Percentiles rank a stretch among this genome's conserved stretches.
Evolutionary conservation across 53 echinoderm and acorn worm genomes (phyloP).

Genomic region (Paracentrotus lividus): DNA sequence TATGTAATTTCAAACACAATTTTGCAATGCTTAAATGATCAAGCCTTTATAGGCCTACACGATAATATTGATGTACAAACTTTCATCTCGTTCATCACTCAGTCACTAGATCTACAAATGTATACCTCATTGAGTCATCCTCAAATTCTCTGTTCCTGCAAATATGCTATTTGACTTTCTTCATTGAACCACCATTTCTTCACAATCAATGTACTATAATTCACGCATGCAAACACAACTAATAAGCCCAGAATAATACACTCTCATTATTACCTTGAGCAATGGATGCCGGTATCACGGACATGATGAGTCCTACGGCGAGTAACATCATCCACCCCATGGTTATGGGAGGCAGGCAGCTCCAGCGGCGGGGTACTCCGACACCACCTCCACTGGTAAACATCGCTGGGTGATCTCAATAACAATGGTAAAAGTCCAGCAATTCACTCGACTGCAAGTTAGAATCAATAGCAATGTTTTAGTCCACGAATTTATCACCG

Average conservation of each 20-base stretch:
- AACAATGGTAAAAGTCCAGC: not conserved
- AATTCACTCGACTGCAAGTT: not conserved
- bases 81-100: too few species aligned
- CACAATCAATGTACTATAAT: too few species aligned
- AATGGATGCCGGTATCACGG: constrained; percentile 23
- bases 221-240: too few species aligned
- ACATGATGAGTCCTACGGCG: constrained; percentile 9
- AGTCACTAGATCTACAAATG: too few species aligned
- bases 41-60: too few species aligned
- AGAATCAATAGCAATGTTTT: not conserved
- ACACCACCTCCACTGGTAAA: constrained; percentile 11
- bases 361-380: not conserved
- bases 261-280: constrained; percentile 49
- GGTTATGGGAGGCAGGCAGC: not conserved
- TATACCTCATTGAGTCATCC: too few species aligned
- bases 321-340: constrained; percentile 37
- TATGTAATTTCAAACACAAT: too few species aligned
- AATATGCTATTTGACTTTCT: too few species aligned
- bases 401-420: not conserved
- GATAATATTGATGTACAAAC: too few species aligned
- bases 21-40: too few species aligned
- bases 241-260: not conserved
- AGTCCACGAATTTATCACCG: not conserved
- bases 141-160: too few species aligned
- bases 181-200: too few species aligned